Conservation (phyloP, 1,140 invertebrate genomes). For the Micrasema minimum region DNA sequence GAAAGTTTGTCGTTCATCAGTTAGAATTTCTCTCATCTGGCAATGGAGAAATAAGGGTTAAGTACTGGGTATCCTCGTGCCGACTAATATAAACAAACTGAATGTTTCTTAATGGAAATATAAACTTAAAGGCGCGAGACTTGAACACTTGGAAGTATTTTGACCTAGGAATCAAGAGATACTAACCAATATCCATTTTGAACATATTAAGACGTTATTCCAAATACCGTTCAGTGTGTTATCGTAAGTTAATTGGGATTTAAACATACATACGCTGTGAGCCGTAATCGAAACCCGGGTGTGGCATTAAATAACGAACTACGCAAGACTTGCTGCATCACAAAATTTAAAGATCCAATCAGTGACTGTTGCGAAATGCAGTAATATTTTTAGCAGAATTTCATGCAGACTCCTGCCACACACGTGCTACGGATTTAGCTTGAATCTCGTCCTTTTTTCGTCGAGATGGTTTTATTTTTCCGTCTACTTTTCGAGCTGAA, state of each 20-base stretch:
- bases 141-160: conserved; percentile 47
- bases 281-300: neutral
- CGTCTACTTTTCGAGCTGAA: conserved; percentile 56
- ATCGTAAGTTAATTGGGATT: too few relatives aligned
- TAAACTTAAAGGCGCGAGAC: conserved; percentile 44
- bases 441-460: conserved; percentile 37
- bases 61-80: neutral
- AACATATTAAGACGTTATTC: too few relatives aligned
- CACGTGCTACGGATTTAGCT: conserved; percentile 49
- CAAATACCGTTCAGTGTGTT: too few relatives aligned
- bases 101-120: conserved; percentile 42
- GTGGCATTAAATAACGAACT: neutral
- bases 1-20: conserved; percentile 2
- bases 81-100: conserved; percentile 42
- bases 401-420: conserved; percentile 49
- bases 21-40: neutral
- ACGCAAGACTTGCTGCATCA: conserved; percentile 15
- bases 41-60: conserved; percentile 3
- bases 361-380: conserved; percentile 38
- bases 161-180: conserved; percentile 44
- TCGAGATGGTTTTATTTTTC: conserved; percentile 44
- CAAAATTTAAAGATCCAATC: conserved; percentile 27
- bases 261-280: too few relatives aligned
- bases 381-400: conserved; percentile 51
- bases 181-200: conserved; percentile 43